A percentile compares a stretch with the other conserved stretches of the same genome.
Evolutionary conservation across 2,797 vertebrate genomes (phyloP).

Genomic region (Eidolon dupreanum): DNA sequence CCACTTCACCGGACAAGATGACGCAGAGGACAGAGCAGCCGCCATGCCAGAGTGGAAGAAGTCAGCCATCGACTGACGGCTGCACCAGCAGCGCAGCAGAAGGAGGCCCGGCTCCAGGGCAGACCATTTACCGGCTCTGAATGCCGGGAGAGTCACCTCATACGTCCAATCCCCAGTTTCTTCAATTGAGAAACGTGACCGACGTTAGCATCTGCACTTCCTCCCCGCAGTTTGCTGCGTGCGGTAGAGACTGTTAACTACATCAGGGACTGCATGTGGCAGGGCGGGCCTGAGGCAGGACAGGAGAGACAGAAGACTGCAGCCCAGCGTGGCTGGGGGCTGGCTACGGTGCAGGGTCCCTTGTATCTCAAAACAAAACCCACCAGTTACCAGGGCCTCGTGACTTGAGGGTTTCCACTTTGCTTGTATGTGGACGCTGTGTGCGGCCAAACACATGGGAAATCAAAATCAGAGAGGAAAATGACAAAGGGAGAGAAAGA

Average conservation of each 20-base stretch:
- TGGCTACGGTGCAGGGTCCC: conserved; percentile 45
- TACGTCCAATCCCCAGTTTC: background rate
- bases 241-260: background rate
- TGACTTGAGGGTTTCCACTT: conserved; percentile 77
- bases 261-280: background rate
- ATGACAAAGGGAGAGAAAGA: conserved; percentile 68
- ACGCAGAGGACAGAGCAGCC: background rate
- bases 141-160: background rate
- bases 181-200: background rate
- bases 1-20: rapidly evolving
- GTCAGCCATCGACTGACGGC: too few relatives aligned
- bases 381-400: conserved; percentile 72
- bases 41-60: background rate
- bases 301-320: background rate
- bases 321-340: background rate
- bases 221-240: background rate
- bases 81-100: background rate
- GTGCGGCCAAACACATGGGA: conserved; percentile 80
- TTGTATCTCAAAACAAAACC: conserved; percentile 63
- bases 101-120: background rate
- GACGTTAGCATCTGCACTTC: background rate
- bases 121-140: background rate
- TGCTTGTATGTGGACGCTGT: conserved; percentile 72
- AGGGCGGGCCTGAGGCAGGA: background rate
- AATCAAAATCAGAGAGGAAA: conserved; percentile 79